A percentile compares a stretch with the other conserved stretches of the same genome.
phyloP scores from a whole-genome alignment of 2,113 vertebrate genomes.

The Myotis yumanensis region DNA sequence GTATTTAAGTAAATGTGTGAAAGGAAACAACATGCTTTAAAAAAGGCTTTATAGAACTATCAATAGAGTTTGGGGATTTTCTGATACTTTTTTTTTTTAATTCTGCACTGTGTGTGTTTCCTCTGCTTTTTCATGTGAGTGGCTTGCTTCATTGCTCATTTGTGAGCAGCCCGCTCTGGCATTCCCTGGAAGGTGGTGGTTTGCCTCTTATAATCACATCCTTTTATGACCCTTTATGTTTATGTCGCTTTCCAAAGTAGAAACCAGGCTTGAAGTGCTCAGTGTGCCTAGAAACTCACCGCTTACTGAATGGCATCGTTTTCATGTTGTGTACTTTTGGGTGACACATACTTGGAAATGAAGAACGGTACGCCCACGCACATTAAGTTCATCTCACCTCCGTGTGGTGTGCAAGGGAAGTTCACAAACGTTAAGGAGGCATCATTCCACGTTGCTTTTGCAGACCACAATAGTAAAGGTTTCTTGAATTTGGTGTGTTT shows the following conservation, averaged over 20 bases:
- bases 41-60: neutral
- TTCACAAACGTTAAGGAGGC: neutral
- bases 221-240: slow-evolving; percentile 52
- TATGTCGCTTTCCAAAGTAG: neutral
- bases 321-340: slow-evolving; percentile 28
- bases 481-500: neutral
- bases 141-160: neutral
- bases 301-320: slow-evolving; percentile 54
- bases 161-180: neutral
- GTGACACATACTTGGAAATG: slow-evolving; percentile 43
- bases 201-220: neutral
- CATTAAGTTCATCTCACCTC: slow-evolving; percentile 41
- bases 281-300: slow-evolving; percentile 68
- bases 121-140: neutral
- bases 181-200: accelerated
- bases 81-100: neutral
- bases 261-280: neutral
- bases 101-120: neutral
- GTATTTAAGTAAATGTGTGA: neutral
- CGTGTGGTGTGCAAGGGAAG: neutral
- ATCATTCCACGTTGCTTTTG: accelerated
- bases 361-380: neutral
- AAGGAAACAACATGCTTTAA: slow-evolving; percentile 11
- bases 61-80: slow-evolving; percentile 47
- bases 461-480: neutral